Percentiles rank a stretch among this genome's conserved stretches.
These are phyloP conservation scores for Callimorpha dominula DNA, from an alignment of 2,888 invertebrate species.

Conservation along the genomic window DNA sequence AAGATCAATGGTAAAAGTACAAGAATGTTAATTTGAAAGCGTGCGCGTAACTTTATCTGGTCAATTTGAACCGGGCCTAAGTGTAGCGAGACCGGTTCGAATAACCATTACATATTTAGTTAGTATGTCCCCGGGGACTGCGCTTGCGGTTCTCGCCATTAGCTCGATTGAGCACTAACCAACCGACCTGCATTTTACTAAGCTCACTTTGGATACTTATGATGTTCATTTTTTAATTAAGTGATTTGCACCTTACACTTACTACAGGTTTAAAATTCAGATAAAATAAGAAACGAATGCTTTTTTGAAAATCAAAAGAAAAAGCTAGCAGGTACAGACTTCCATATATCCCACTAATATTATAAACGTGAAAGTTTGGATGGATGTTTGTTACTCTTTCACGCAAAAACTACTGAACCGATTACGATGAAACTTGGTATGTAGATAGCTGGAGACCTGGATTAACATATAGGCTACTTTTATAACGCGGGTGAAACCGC, in stretches of 20 bases:
- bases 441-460: too few relatives aligned
- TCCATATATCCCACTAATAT: too few relatives aligned
- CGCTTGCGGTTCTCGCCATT: slow-evolving; percentile 83
- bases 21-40: neutral
- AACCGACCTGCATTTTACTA: slow-evolving; percentile 52
- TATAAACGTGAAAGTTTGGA: too few relatives aligned
- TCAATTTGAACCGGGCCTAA: slow-evolving; percentile 68
- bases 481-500: too few relatives aligned
- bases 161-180: slow-evolving; percentile 78
- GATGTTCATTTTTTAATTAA: slow-evolving; percentile 31
- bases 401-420: too few relatives aligned
- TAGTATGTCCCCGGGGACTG: slow-evolving; percentile 76
- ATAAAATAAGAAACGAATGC: neutral
- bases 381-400: too few relatives aligned
- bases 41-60: slow-evolving; percentile 65
- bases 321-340: too few relatives aligned
- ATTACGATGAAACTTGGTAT: too few relatives aligned
- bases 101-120: slow-evolving; percentile 83
- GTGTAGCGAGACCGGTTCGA: slow-evolving; percentile 70
- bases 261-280: neutral
- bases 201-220: slow-evolving; percentile 52
- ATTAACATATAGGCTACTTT: too few relatives aligned
- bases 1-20: neutral
- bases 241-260: neutral
- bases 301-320: neutral